Base-by-base conservation (phyloP, 1,140 invertebrate species). In the Zaprionus lachaisei region DNA sequence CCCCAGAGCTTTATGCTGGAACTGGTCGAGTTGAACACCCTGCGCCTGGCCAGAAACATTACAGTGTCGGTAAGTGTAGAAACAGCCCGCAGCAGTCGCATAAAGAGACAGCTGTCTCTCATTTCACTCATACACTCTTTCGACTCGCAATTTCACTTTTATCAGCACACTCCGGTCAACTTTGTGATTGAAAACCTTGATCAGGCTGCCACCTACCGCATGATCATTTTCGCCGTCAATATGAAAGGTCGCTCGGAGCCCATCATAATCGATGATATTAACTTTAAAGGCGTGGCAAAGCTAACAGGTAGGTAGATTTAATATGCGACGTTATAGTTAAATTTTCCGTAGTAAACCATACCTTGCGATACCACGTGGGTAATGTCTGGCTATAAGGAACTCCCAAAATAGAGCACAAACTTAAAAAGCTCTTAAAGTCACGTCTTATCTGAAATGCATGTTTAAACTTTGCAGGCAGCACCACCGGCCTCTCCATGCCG, bases 181-280 rank as follows among this genome's bases (percentile, higher is more conserved):
- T 97, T 97, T 92, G 94, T 95, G 74, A 95, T 97, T n/a, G 94
- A 95, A 41, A 96, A 96, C 28, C 93, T 97, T n/a, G 96, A 96
- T 69, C 94, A 96, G 2, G 96, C 96, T 17, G 95, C 94, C n/a
- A 96, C 95, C 73, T 97, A 97, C 93, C 93, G 95, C 68, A 95
- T 97, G 66, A 95, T 95, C 81, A 93, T 97, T 61, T 98, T 97
- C 90, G 96, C 97, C 1, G 95, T 96, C 44, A 98, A 98, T 93
- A 95, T 96, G 26, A 98, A 97, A 92, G 97, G 97, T 26, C 94
- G 95, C 44, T 97, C 97, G 76, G 96, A 98, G 63, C 95, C 96
- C 6, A 95, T 95, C 6, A 94, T 96, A 17, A 95, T 98, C 28
- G 96, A 97, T 91, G 96, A 96, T 26, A 96, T 97, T 77, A 97